Evolutionary conservation across 2,888 invertebrate genomes (phyloP), one percentile per base, ranked within the genome.

Genomic region (Cheilosia soror): DNA sequence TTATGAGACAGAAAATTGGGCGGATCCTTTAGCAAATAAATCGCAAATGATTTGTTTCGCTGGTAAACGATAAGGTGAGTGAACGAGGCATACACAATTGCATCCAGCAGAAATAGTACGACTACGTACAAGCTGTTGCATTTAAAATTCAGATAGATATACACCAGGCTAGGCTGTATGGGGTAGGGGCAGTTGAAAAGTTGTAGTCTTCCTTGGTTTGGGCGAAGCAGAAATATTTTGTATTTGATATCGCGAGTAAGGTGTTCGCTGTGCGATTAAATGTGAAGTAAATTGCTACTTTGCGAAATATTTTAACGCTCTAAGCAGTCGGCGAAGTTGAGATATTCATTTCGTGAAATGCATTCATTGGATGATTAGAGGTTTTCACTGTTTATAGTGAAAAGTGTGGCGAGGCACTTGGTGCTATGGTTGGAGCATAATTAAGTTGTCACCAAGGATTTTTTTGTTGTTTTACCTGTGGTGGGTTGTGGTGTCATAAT

Each of bases 221-320:
- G 53, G 15, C 49, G n/a, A 40, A 20, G 57, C 25, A 44, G 60
- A 53, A 25, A 72, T 57, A 72, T 78, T 57, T 73, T 42, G 51
- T 68, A 73, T 62, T 78, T 79, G 57, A 57, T 51, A 65, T 73
- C 69, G 63, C 65, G 9, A 75, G 37, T 58, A 51, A 81, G 81
- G 84, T 84, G 84, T 84, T 76, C 29, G 85, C 49, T 66, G 68
- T 25, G 72, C 72, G 62, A 81, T 85, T 72, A 77, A 85, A 81
- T 77, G 76, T 47, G 72, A 85, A 72, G 77, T 63, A 85, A 85
- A 85, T 85, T 85, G 80, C 85, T 81, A 81, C 81, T 85, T 81
- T 81, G 80, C 62, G 42, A 55, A 81, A 68, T 68, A 81, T 44
- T 85, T 72, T 81, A 72, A 33, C 55, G 85, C 81, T 85, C 49